Evolutionary conservation across 1,140 invertebrate genomes (phyloP).

Genomic region (Artemia franciscana): DNA sequence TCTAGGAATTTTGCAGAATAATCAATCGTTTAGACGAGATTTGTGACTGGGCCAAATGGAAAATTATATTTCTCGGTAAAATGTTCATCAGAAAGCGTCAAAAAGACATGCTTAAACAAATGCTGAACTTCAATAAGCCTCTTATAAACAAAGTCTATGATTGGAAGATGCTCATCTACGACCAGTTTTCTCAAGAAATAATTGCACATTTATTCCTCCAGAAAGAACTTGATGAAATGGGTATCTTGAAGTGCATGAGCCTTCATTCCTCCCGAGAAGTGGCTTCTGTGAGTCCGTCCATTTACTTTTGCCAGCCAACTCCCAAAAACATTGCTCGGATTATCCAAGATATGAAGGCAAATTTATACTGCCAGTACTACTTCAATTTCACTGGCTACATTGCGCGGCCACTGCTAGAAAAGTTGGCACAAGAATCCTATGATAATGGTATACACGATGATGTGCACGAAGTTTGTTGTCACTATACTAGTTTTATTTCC

Average conservation of each 20-base stretch:
- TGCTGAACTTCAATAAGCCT: constrained; percentile 74
- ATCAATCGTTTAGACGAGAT: too few relatives aligned
- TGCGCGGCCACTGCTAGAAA: constrained; percentile 76
- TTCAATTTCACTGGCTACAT: constrained; percentile 96
- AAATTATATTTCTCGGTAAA: too few relatives aligned
- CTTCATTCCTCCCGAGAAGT: constrained; percentile 80
- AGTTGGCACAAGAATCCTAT: constrained; percentile 70
- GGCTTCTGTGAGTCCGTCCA: constrained; percentile 90
- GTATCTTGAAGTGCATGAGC: constrained; percentile 44
- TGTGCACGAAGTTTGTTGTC: too few relatives aligned
- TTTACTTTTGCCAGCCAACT: constrained; percentile 91
- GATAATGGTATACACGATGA: too few relatives aligned
- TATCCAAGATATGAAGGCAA: constrained; percentile 56
- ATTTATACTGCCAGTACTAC: constrained; percentile 84
- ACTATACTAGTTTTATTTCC: constrained; percentile 95
- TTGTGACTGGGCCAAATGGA: too few relatives aligned
- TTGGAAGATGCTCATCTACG: constrained; percentile 92
- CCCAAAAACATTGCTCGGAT: constrained; percentile 90
- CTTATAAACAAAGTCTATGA: constrained; percentile 53
- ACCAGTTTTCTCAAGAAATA: constrained; percentile 87
- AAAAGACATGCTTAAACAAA: constrained; percentile 73
- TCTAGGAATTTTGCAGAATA: too few relatives aligned
- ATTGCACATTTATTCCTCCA: constrained; percentile 89
- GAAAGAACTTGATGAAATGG: constrained; percentile 82
- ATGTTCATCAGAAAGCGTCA: too few relatives aligned